A percentile compares a stretch with the other conserved stretches of the same genome.
These are phyloP conservation scores for Vesta saturnalis DNA, from an alignment of 2,888 invertebrate genomes.

Conservation along the genomic window DNA sequence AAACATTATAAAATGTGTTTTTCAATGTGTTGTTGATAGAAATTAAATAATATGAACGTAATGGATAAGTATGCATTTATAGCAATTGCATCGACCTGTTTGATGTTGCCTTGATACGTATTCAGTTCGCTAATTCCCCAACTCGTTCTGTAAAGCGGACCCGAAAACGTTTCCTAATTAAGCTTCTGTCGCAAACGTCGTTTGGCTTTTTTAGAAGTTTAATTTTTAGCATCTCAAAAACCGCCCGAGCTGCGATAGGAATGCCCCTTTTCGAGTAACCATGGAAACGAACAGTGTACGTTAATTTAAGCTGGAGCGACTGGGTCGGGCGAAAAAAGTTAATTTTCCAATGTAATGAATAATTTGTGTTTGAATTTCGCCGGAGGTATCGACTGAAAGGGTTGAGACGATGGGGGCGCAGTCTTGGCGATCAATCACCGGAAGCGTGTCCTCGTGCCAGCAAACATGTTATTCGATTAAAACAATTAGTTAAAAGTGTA, in stretches of 20 bases:
- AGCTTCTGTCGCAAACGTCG: constrained; percentile 64
- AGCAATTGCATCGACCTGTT: constrained; percentile 21
- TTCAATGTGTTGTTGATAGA: no score
- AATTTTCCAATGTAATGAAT: constrained; percentile 60
- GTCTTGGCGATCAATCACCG: constrained; percentile 48
- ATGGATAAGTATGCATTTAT: constrained; percentile 5
- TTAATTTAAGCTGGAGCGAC: constrained; percentile 52
- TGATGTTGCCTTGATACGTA: constrained; percentile 32
- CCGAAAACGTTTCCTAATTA: constrained; percentile 64
- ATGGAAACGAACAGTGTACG: constrained; percentile 48
- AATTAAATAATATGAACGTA: neutral
- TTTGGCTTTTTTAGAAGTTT: constrained; percentile 62
- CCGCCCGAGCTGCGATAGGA: constrained; percentile 49
- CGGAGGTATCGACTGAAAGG: constrained; percentile 53
- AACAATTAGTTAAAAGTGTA: constrained; percentile 53
- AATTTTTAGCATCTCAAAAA: constrained; percentile 61
- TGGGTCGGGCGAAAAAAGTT: constrained; percentile 55
- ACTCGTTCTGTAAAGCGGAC: constrained; percentile 60
- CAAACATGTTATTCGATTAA: constrained; percentile 54
- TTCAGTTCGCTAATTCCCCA: constrained; percentile 55
- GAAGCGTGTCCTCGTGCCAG: constrained; percentile 39
- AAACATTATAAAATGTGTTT: no score
- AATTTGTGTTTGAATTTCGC: constrained; percentile 55
- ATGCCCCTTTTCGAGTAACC: constrained; percentile 50
- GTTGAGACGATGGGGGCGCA: constrained; percentile 42